Conservation (phyloP, 2,797 vertebrate species). For the Serranus cabrilla region DNA sequence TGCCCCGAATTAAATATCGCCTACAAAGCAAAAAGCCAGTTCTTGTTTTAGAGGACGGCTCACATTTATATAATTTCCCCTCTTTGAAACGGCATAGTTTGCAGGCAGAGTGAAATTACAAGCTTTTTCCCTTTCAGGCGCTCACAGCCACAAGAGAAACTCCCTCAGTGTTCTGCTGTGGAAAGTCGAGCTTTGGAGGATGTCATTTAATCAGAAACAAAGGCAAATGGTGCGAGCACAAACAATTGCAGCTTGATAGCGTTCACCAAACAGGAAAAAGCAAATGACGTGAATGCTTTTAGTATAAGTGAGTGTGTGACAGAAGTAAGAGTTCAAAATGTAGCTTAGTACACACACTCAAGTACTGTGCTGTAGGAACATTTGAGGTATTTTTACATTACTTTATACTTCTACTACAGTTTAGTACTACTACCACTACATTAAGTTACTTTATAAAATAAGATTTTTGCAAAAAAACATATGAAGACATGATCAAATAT, state of each 20-base stretch:
- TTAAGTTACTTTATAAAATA: too few relatives aligned
- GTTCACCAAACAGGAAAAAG: slow-evolving; percentile 78
- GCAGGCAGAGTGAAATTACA: slow-evolving; percentile 46
- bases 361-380: neutral
- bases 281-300: slow-evolving; percentile 57
- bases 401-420: too few relatives aligned
- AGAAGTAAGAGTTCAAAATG: slow-evolving; percentile 6
- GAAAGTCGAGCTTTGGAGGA: slow-evolving; percentile 69
- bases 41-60: slow-evolving; percentile 20
- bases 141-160: slow-evolving; percentile 48
- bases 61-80: slow-evolving; percentile 26
- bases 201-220: slow-evolving; percentile 80
- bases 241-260: slow-evolving; percentile 77
- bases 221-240: slow-evolving; percentile 71
- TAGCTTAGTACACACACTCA: too few relatives aligned
- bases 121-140: slow-evolving; percentile 23
- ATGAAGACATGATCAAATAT: too few relatives aligned
- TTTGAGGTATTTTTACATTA: too few relatives aligned
- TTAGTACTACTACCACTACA: too few relatives aligned
- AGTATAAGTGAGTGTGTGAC: slow-evolving; percentile 5
- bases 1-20: slow-evolving; percentile 30
- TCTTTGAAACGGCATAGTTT: slow-evolving; percentile 34
- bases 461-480: too few relatives aligned
- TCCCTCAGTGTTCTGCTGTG: slow-evolving; percentile 50
- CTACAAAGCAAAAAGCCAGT: slow-evolving; percentile 4